Percentiles rank a stretch among this genome's conserved stretches.
Conservation (phyloP, 2,113 vertebrate species). For the Galemys pyrenaicus region DNA sequence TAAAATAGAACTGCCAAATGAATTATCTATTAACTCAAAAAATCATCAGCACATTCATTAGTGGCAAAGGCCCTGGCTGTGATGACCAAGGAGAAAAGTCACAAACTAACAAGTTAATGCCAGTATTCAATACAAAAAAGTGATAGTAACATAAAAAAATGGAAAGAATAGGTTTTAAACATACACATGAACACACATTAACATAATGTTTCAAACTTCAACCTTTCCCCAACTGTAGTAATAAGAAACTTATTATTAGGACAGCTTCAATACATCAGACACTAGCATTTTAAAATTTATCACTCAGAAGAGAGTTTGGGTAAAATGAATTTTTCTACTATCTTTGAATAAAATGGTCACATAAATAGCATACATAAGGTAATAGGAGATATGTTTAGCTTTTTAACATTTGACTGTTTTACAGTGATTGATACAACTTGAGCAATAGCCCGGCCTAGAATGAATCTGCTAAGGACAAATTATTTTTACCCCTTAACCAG, state of each 20-base stretch:
- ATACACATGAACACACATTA: accelerated
- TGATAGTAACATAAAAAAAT: neutral
- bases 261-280: neutral
- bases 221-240: neutral
- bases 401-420: neutral
- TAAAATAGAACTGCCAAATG: neutral
- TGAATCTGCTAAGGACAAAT: neutral
- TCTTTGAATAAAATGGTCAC: conserved; percentile 12
- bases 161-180: neutral
- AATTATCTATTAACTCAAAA: neutral
- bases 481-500: neutral
- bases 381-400: neutral
- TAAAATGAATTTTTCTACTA: neutral
- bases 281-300: neutral
- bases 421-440: neutral
- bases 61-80: neutral
- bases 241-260: neutral
- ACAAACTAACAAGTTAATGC: neutral
- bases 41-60: neutral
- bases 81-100: neutral
- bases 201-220: neutral
- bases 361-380: neutral
- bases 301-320: neutral
- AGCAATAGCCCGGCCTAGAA: neutral
- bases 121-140: neutral